A percentile compares a stretch with the other conserved stretches of the same genome.
Evolutionary conservation across 2,888 invertebrate genomes (phyloP).

Genomic region (Tetrapedia diversipes): DNA sequence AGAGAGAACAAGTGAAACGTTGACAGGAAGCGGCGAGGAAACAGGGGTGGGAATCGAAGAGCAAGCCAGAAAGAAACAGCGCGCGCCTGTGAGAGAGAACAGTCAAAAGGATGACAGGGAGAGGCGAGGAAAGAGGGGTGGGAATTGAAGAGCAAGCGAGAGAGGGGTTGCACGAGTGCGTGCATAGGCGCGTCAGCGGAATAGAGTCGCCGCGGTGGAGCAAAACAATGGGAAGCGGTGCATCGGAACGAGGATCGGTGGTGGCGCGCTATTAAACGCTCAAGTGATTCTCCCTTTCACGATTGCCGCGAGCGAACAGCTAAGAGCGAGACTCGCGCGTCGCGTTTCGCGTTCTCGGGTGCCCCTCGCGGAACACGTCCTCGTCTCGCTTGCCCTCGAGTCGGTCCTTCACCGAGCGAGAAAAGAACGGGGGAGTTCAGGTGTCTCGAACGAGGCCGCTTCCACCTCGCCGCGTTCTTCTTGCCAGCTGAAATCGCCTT

Average conservation of each 20-base stretch:
- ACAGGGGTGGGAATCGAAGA: too few relatives aligned
- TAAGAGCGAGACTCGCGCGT: background rate
- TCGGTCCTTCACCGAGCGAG: background rate
- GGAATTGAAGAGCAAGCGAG: too few relatives aligned
- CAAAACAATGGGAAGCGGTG: conserved; percentile 67
- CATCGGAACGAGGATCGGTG: conserved; percentile 66
- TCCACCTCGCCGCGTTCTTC: too few relatives aligned
- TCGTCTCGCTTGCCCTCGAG: background rate
- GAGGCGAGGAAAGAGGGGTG: background rate
- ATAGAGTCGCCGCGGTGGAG: background rate
- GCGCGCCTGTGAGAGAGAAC: too few relatives aligned
- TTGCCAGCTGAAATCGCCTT: too few relatives aligned
- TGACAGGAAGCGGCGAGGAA: too few relatives aligned
- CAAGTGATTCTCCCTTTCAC: conserved; percentile 54
- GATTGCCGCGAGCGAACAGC: background rate
- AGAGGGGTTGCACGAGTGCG: background rate
- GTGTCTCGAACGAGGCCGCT: background rate
- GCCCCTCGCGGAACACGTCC: background rate
- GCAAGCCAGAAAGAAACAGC: too few relatives aligned
- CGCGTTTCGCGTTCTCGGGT: background rate
- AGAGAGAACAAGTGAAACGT: too few relatives aligned
- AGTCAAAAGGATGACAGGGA: background rate
- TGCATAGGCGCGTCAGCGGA: conserved; percentile 8
- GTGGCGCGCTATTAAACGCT: conserved; percentile 72
- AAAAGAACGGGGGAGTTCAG: background rate